Evolutionary conservation across 1,140 invertebrate species (phyloP).

Genomic region (Trachymyrmex septentrionalis): DNA sequence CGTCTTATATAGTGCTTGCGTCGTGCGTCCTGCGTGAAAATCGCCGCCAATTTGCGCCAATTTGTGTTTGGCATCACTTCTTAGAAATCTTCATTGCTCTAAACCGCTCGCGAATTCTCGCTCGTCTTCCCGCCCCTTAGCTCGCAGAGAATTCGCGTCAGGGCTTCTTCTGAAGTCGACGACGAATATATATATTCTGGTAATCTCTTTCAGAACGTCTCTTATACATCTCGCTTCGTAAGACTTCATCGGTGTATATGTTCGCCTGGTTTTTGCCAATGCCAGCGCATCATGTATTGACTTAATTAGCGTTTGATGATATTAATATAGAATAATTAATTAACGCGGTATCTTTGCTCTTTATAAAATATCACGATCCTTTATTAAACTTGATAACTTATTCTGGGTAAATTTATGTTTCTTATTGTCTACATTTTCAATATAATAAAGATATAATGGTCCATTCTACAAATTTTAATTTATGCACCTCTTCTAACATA

Average conservation of each 20-base stretch:
- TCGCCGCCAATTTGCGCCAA: slow-evolving; percentile 85
- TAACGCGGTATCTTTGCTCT: background rate
- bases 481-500: background rate
- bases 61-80: slow-evolving; percentile 84
- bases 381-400: background rate
- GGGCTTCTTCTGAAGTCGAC: slow-evolving; percentile 25
- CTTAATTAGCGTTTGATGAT: slow-evolving; percentile 37
- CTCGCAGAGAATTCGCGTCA: slow-evolving; percentile 10
- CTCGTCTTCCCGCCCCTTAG: slow-evolving; percentile 25
- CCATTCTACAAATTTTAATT: background rate
- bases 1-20: slow-evolving; percentile 77
- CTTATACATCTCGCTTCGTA: slow-evolving; percentile 1
- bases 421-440: background rate
- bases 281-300: background rate
- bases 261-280: slow-evolving; percentile 26
- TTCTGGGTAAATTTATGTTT: background rate
- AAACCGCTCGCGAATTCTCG: slow-evolving; percentile 46
- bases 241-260: slow-evolving; percentile 19
- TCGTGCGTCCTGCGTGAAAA: slow-evolving; percentile 78
- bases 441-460: background rate
- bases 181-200: background rate
- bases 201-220: slow-evolving; percentile 24
- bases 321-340: slow-evolving; percentile 30
- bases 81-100: slow-evolving; percentile 80
- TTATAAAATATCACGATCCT: slow-evolving; percentile 9